phyloP scores from a whole-genome alignment of 2,888 invertebrate species.

The Oxycera nigricornis region DNA sequence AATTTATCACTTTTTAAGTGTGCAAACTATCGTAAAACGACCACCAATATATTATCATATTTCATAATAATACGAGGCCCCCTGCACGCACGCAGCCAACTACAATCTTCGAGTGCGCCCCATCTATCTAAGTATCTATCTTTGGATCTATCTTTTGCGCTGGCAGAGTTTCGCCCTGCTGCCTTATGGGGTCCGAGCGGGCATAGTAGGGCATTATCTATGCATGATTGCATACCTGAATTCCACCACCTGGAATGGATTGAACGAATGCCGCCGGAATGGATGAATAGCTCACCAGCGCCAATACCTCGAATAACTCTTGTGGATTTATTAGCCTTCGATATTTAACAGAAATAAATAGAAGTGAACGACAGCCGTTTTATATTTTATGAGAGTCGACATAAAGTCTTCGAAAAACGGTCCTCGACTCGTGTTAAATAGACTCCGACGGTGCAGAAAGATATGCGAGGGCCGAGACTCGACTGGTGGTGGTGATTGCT shows the following conservation, averaged over 20 bases:
- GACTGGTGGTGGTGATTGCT: too few relatives aligned
- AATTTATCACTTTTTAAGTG: slow-evolving; percentile 31
- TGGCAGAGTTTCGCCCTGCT: background rate
- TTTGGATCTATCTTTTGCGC: background rate
- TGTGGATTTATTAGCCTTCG: slow-evolving; percentile 29
- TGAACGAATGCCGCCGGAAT: background rate
- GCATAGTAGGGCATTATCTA: slow-evolving; percentile 27
- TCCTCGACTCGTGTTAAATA: background rate
- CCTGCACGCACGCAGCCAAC: background rate
- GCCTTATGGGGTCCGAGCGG: background rate
- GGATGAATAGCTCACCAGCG: slow-evolving; percentile 7
- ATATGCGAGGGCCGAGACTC: too few relatives aligned
- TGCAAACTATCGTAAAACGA: slow-evolving; percentile 25
- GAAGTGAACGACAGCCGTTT: slow-evolving; percentile 11
- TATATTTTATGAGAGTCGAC: slow-evolving; percentile 19
- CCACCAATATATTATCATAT: slow-evolving; percentile 29
- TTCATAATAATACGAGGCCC: background rate
- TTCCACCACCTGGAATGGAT: slow-evolving; percentile 36
- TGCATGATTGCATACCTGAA: slow-evolving; percentile 39
- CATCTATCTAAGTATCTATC: slow-evolving; percentile 13
- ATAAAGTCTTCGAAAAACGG: background rate
- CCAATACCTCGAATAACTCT: slow-evolving; percentile 33
- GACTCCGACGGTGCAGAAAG: too few relatives aligned
- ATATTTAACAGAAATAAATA: too few relatives aligned
- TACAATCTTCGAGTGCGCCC: background rate